phyloP scores from a whole-genome alignment of 2,797 vertebrate species.

The Oryzias dopingdopingensis region DNA sequence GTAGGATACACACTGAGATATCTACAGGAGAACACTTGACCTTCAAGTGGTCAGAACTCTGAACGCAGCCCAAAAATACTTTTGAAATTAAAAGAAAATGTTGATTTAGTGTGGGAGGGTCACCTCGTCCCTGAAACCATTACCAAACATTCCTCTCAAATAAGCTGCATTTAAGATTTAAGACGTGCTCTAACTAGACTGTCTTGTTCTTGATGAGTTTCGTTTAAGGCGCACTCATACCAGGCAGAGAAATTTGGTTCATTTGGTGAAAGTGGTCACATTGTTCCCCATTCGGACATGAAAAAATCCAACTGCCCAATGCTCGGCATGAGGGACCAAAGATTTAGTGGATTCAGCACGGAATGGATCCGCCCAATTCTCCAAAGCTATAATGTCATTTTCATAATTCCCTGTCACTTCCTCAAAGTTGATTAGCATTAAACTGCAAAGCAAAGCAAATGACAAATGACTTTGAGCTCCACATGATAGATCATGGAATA shows the following conservation, averaged over 20 bases:
- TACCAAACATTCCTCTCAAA: neutral
- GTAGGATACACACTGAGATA: conserved; percentile 60
- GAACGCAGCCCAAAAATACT: neutral
- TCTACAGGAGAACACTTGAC: neutral
- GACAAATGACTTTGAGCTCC: no score
- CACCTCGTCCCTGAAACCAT: neutral
- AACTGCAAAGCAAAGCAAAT: no score
- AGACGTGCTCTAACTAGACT: no score
- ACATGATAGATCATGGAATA: no score
- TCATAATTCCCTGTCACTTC: no score
- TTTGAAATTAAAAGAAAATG: conserved; percentile 10
- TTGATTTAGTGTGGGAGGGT: conserved; percentile 1
- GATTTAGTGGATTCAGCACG: neutral
- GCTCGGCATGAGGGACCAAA: neutral
- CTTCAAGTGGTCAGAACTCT: neutral
- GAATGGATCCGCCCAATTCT: conserved; percentile 4
- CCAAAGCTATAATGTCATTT: no score
- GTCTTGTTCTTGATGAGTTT: no score
- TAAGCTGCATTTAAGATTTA: neutral
- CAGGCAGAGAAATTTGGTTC: no score
- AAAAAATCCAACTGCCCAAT: neutral
- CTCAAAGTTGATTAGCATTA: no score
- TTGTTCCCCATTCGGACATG: no score
- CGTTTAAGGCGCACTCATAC: no score
- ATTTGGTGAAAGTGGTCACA: no score